Evolutionary conservation across 2,888 invertebrate genomes (phyloP), one percentile per base, ranked within the genome.

Genomic region (Platycnemis pennipes): DNA sequence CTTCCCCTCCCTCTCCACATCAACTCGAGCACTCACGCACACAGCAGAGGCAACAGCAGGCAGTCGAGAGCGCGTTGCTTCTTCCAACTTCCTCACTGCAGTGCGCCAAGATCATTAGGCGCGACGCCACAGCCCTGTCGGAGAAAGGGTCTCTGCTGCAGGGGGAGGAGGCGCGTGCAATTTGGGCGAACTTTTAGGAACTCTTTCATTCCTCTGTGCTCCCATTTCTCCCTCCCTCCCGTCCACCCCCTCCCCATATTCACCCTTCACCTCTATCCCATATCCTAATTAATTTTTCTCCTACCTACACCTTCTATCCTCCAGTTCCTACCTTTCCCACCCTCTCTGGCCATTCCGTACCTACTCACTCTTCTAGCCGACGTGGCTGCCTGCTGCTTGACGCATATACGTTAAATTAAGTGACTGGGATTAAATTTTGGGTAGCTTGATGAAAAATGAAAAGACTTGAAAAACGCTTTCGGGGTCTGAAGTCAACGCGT

Each of bases 21-120:
- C 77, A 77, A 37, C 31, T 69, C 69, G 31, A 77, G n/a, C 77
- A 13, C 77, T 11, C 37, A 77, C 37, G 26, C 77, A 77, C 77
- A 77, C 77, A 77, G 37, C 77, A 77, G 37, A 37, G 31, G 11
- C 11, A n/a, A n/a, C n/a, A n/a, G n/a, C n/a, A n/a, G n/a, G n/a
- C n/a, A 37, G 37, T 77, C 63, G 77, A 77, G 31, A 37, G 77
- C 77, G 77, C 77, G 77, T 77, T 77, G 37, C 77, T 77, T 77
- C 77, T 77, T 77, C 77, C 77, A 77, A 37, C 77, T 77, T 77
- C 77, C 77, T 77, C 37, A 77, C 77, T 77, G 77, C 77, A 77
- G 77, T 77, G 77, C 77, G 77, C 77, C 77, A 77, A 77, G 77
- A 77, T 77, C 77, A 77, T 77, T 77, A 77, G 77, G 77, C 77